Evolutionary conservation across 2,888 invertebrate genomes (phyloP).

Genomic region (Acanthacorydalis orientalis): DNA sequence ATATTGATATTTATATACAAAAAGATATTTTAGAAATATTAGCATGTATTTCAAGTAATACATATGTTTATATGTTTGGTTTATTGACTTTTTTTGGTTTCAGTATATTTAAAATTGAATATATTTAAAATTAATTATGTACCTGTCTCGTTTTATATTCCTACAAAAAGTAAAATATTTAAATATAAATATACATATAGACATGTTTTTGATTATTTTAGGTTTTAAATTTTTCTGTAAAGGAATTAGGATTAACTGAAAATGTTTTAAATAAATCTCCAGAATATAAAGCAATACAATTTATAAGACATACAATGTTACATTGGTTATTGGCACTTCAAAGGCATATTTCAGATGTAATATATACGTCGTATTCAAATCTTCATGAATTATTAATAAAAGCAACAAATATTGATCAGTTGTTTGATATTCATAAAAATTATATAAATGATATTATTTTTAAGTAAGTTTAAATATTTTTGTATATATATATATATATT

Average conservation of each 20-base stretch:
- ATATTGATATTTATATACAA: too few species aligned
- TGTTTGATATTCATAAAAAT: slow-evolving; percentile 52
- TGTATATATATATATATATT: not conserved
- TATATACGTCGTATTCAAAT: slow-evolving; percentile 57
- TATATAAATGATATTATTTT: slow-evolving; percentile 63
- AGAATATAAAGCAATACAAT: slow-evolving; percentile 54
- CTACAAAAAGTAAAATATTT: too few species aligned
- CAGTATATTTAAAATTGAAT: slow-evolving; percentile 4
- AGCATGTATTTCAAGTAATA: too few species aligned
- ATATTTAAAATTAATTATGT: too few species aligned
- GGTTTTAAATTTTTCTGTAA: slow-evolving; percentile 41
- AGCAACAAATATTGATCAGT: slow-evolving; percentile 49
- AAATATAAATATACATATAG: too few species aligned
- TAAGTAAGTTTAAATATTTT: slow-evolving; percentile 22
- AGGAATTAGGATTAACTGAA: slow-evolving; percentile 25
- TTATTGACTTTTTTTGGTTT: too few species aligned
- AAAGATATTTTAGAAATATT: too few species aligned
- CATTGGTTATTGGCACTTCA: slow-evolving; percentile 59
- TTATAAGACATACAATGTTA: slow-evolving; percentile 57
- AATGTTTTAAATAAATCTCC: slow-evolving; percentile 35
- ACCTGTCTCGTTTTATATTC: too few species aligned
- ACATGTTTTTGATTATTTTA: slow-evolving; percentile 21
- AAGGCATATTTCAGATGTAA: slow-evolving; percentile 61
- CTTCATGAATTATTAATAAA: slow-evolving; percentile 49
- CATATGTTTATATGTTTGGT: too few species aligned